Evolutionary conservation across 92 coral and sea anemone species (phyloP), one percentile per base, ranked within the genome.

Genomic region (Scolanthus callimorphus): DNA sequence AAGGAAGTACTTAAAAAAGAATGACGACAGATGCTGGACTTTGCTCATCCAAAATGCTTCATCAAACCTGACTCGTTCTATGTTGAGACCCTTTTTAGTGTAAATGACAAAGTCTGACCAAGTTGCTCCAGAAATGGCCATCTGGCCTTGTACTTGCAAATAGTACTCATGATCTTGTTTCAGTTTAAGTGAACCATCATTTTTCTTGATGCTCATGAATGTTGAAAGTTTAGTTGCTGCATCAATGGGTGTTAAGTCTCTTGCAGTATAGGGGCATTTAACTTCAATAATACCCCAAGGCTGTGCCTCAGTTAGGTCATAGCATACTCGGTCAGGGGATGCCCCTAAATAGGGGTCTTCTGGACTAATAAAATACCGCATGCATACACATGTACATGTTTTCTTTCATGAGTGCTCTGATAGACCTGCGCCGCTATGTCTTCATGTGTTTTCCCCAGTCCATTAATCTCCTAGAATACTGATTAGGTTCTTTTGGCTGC

Each of bases 251-350:
- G 55, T 62, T 27, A 62, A 39, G 49, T 55, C 71, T 51, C 79
- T 26, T 53, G 65, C 63, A 51, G 38, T 39, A 46, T 64, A 64
- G n/a, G 67, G 73, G 45, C 73, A 68, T 55, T 74, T 74, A 22
- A 41, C 67, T 58, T 65, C 81, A 31, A 65, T 50, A 43, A 73
- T 59, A 20, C 71, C 72, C 72, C 80, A 73, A 39, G 72, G 65
- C 38, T 55, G 34, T 39, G 48, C 51, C 26, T 64, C 81, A 20
- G 26, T 74, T 34, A 37, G 30, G 51, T 74, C 68, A 60, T 71
- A 71, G 24, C 68, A 59, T 17, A 71, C 29, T 38, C 78, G 57
- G 31, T 69, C 67, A 31, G 67, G 60, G 28, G 76, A 57, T 25
- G 76, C 57, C 21, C 68, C 78, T 20, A 71, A 27, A 37, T 37